phyloP scores from a whole-genome alignment of 2,113 vertebrate genomes.

The Corvus moneduloides region DNA sequence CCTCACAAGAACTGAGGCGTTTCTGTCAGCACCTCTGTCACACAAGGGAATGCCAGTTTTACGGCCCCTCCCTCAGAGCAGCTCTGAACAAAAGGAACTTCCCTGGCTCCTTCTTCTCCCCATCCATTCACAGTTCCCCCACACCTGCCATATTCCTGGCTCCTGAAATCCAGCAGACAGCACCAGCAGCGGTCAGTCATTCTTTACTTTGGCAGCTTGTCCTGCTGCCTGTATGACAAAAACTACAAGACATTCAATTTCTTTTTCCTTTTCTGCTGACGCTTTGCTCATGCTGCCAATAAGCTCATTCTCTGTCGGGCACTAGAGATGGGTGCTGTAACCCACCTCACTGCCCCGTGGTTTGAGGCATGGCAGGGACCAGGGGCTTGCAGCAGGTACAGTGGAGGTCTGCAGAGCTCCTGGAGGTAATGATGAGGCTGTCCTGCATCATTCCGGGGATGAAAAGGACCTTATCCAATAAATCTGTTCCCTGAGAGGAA shows the following conservation, averaged over 20 bases:
- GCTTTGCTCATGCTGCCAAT: not conserved
- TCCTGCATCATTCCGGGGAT: not conserved
- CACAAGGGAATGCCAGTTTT: not conserved
- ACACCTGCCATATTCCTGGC: not conserved
- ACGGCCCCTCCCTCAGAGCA: not conserved
- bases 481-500: not conserved
- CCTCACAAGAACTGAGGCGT: not conserved
- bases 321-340: not conserved
- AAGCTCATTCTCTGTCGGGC: accelerated
- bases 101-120: not conserved
- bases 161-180: not conserved
- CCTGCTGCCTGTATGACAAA: not conserved
- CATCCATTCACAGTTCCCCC: not conserved
- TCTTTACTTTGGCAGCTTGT: not conserved
- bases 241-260: not conserved
- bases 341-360: accelerated
- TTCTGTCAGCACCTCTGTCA: not conserved
- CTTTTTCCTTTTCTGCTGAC: not conserved
- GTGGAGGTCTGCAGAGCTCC: not conserved
- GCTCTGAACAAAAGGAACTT: not conserved
- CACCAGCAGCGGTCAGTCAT: not conserved
- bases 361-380: not conserved
- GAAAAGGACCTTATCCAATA: not conserved
- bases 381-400: not conserved
- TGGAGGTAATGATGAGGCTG: not conserved